A percentile compares a stretch with the other conserved stretches of the same genome.
Conservation (phyloP, 1,140 invertebrate genomes). For the Listronotus bonariensis region DNA sequence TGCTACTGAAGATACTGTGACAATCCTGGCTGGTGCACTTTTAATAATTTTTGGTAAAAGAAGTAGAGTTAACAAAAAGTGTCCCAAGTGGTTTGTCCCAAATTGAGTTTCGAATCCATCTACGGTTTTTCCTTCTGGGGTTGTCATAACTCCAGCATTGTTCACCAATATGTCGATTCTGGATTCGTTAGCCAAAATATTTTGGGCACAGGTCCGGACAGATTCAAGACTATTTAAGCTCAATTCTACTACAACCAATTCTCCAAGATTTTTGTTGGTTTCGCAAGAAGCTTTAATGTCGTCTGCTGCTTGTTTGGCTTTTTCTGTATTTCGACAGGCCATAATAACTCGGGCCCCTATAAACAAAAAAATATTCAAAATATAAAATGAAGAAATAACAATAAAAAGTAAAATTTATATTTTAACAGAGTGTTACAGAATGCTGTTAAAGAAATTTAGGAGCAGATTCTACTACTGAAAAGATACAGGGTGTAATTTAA, state of each 20-base stretch:
- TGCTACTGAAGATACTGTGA: conserved; percentile 68
- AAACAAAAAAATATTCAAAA: too few relatives aligned
- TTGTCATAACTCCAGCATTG: conserved; percentile 81
- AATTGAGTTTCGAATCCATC: conserved; percentile 84
- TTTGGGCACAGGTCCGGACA: conserved; percentile 70
- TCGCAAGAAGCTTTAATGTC: conserved; percentile 58
- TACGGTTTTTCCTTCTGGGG: conserved; percentile 65
- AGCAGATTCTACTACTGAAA: too few relatives aligned
- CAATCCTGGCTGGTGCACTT: conserved; percentile 59
- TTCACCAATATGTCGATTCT: conserved; percentile 77
- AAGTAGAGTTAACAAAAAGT: conserved; percentile 82
- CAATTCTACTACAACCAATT: conserved; percentile 64
- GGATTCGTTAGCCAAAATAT: conserved; percentile 63
- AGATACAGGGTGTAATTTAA: too few relatives aligned
- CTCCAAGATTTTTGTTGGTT: conserved; percentile 59
- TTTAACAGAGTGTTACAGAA: too few relatives aligned
- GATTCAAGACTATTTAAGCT: conserved; percentile 75
- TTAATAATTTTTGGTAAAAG: conserved; percentile 67
- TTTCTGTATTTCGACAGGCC: conserved; percentile 55
- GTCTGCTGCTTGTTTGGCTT: conserved; percentile 51
- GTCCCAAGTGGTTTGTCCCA: conserved; percentile 79
- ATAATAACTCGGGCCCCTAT: conserved; percentile 57
- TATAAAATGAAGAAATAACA: too few relatives aligned
- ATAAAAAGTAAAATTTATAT: too few relatives aligned
- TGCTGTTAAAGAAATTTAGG: too few relatives aligned